Percentiles rank a stretch among this genome's conserved stretches.
Evolutionary conservation across 1,140 invertebrate genomes (phyloP).

Genomic region (Meloidogyne chitwoodi): DNA sequence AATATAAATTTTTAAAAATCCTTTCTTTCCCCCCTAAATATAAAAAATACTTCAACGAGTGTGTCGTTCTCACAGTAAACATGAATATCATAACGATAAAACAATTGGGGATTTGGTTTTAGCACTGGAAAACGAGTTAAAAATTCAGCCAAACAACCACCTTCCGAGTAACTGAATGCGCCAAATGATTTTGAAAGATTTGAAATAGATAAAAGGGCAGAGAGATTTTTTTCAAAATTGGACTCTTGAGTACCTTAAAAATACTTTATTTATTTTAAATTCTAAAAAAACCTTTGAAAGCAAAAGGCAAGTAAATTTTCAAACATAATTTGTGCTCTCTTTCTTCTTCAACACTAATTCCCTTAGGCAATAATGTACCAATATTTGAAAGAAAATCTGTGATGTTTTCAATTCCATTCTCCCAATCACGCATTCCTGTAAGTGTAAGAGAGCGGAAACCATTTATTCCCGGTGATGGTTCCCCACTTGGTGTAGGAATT

Average conservation of each 20-base stretch:
- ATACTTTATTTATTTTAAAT: neutral
- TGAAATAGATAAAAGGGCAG: neutral
- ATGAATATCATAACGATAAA: conserved; percentile 2
- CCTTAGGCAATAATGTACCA: neutral
- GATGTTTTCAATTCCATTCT: neutral
- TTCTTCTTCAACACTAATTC: neutral
- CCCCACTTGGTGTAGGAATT: neutral
- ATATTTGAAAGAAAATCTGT: neutral
- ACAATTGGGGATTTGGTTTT: neutral
- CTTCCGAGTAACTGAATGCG: neutral
- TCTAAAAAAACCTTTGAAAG: neutral
- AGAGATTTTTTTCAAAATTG: conserved; percentile 1
- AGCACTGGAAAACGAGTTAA: neutral
- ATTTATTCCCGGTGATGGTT: neutral
- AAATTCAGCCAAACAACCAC: neutral
- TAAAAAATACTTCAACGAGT: neutral
- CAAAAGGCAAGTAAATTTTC: neutral
- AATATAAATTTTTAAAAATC: too few relatives aligned
- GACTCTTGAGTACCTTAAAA: neutral
- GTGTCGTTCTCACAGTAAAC: conserved; percentile 12
- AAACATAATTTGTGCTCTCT: neutral
- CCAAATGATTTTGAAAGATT: neutral
- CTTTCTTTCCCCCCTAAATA: neutral
- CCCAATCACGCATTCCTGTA: neutral
- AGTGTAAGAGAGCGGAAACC: neutral